These are phyloP conservation scores for Echeneis naucrates DNA, from an alignment of 2,797 vertebrate genomes.

Conservation along the genomic window DNA sequence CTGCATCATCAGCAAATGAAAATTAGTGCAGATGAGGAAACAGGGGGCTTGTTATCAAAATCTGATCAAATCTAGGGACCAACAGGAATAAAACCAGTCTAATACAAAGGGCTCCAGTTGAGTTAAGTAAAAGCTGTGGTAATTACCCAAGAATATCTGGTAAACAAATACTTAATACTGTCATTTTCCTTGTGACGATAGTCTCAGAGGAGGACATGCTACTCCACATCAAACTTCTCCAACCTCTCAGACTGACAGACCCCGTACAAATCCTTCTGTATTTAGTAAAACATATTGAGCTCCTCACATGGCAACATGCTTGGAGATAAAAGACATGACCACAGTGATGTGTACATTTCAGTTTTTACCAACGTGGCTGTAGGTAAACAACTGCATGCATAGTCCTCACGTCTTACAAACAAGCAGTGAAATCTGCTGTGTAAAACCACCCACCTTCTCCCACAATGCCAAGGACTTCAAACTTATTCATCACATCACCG, in stretches of 20 bases:
- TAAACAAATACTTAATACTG: slow-evolving; percentile 35
- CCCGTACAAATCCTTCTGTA: neutral
- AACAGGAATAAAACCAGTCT: neutral
- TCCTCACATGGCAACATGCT: neutral
- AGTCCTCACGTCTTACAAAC: slow-evolving; percentile 20
- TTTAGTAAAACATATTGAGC: neutral
- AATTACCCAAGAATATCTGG: slow-evolving; percentile 2
- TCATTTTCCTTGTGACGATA: slow-evolving; percentile 10
- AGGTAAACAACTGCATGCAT: neutral
- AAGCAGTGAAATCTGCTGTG: slow-evolving; percentile 28
- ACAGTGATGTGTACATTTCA: slow-evolving; percentile 13
- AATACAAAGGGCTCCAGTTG: neutral
- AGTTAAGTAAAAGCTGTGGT: slow-evolving; percentile 7
- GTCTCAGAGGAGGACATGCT: neutral
- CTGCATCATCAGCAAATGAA: slow-evolving; percentile 6
- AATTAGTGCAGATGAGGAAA: neutral
- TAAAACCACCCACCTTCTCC: slow-evolving; percentile 94
- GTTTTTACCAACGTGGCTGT: neutral
- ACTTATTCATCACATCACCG: slow-evolving; percentile 99
- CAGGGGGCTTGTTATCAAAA: neutral
- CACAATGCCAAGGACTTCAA: slow-evolving; percentile 99
- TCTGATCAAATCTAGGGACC: neutral
- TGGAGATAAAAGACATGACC: neutral
- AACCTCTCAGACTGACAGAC: slow-evolving; percentile 3
- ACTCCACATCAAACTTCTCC: neutral